Percentiles rank a stretch among this genome's conserved stretches.
Conservation (phyloP, 2,113 vertebrate species). For the Bambusicola thoracicus region DNA sequence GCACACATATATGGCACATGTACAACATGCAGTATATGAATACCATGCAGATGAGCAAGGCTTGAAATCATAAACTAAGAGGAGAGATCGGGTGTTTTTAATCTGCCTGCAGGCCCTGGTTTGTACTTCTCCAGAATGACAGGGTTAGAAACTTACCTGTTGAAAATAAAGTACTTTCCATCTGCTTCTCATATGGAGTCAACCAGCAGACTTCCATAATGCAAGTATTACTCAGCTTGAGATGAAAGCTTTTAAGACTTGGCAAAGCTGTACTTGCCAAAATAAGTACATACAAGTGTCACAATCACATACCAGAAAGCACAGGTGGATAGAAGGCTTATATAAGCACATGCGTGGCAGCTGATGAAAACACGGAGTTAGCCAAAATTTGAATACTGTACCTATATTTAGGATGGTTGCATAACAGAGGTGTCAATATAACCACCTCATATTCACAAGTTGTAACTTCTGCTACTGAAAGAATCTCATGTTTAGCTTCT, state of each 20-base stretch:
- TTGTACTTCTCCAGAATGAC: not conserved
- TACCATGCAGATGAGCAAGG: not conserved
- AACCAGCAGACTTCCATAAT: not conserved
- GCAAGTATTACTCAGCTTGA: not conserved
- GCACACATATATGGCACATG: not conserved
- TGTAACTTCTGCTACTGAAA: constrained; percentile 94
- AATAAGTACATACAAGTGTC: no score
- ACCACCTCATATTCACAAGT: constrained; percentile 98
- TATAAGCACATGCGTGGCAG: not conserved
- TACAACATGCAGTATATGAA: not conserved
- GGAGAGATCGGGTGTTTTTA: not conserved
- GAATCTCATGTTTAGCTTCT: constrained; percentile 96
- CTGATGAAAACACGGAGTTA: not conserved
- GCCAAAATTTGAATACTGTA: constrained; percentile 43
- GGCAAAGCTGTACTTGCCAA: not conserved
- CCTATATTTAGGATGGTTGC: constrained; percentile 95
- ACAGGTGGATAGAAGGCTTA: not conserved
- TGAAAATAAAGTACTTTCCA: not conserved
- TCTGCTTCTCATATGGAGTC: not conserved
- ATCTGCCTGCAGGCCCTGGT: not conserved
- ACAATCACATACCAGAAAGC: not conserved
- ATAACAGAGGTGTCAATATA: constrained; percentile 95
- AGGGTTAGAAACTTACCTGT: not conserved
- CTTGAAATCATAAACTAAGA: not conserved
- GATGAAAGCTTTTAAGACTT: not conserved